Percentiles rank a stretch among this genome's conserved stretches.
Evolutionary conservation across 1,140 invertebrate species (phyloP).

Genomic region (Stenopsyche tienmushanensis): DNA sequence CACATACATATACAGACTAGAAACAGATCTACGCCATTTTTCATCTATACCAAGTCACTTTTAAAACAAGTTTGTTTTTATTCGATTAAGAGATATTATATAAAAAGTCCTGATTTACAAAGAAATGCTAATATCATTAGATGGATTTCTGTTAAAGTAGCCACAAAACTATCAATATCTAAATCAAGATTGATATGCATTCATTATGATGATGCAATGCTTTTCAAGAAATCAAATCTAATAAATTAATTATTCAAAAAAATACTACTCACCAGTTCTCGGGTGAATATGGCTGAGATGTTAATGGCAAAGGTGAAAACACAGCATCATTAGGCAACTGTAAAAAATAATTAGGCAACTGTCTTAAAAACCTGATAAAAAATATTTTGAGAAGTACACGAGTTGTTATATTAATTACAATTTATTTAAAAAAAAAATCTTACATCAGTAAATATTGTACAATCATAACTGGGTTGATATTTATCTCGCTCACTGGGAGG

Average conservation of each 20-base stretch:
- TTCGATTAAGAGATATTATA: no score
- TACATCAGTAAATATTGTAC: conserved; percentile 78
- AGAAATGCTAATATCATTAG: no score
- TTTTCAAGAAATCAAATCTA: not conserved
- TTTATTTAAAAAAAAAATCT: conserved; percentile 21
- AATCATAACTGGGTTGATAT: conserved; percentile 93
- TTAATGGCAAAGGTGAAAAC: conserved; percentile 5
- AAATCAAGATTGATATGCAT: not conserved
- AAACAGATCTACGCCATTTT: no score
- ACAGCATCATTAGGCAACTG: conserved; percentile 37
- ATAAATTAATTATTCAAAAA: no score
- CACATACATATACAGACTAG: no score
- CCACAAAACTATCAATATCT: no score
- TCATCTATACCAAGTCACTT: no score
- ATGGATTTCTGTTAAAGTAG: no score
- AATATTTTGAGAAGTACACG: no score
- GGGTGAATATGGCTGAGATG: conserved; percentile 29
- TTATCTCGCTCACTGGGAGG: conserved; percentile 87
- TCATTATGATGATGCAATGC: not conserved
- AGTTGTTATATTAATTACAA: not conserved
- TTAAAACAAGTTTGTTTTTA: no score
- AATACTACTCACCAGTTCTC: conserved; percentile 32
- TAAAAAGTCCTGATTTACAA: no score
- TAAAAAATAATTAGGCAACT: conserved; percentile 17
- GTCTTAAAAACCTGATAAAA: no score